Conservation (phyloP, 2,888 invertebrate genomes). For the Trissonchulus sp. region DNA sequence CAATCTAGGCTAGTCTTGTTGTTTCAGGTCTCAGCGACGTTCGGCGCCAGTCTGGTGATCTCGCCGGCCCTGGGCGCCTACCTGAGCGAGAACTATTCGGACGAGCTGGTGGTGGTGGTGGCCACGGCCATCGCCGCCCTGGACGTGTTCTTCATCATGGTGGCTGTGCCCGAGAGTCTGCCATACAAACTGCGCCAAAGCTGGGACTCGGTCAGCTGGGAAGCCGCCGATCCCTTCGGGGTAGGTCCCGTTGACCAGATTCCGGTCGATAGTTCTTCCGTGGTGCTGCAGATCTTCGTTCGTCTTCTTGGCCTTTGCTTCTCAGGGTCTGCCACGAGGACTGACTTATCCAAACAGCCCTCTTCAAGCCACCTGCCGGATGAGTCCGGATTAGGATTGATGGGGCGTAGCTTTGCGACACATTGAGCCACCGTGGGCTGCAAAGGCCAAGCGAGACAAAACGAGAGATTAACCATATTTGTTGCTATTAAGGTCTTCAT, state of each 20-base stretch:
- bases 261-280: slow-evolving; percentile 6
- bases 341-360: too few species aligned
- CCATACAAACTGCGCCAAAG: slow-evolving; percentile 79
- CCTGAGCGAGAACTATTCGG: slow-evolving; percentile 67
- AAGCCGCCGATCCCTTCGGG: slow-evolving; percentile 92
- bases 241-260: slow-evolving; percentile 55
- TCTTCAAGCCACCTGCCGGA: too few species aligned
- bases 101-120: slow-evolving; percentile 78
- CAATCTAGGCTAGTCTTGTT: too few species aligned
- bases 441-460: too few species aligned
- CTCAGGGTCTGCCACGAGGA: too few species aligned
- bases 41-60: slow-evolving; percentile 97
- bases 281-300: too few species aligned
- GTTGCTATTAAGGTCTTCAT: too few species aligned
- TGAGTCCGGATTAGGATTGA: too few species aligned
- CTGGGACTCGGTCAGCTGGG: slow-evolving; percentile 87
- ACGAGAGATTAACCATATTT: too few species aligned
- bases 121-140: slow-evolving; percentile 88
- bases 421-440: too few species aligned
- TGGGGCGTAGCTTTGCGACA: background rate
- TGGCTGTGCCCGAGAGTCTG: slow-evolving; percentile 94
- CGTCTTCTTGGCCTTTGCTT: too few species aligned
- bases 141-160: slow-evolving; percentile 95
- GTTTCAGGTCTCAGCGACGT: slow-evolving; percentile 77
- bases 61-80: slow-evolving; percentile 87